A percentile compares a stretch with the other conserved stretches of the same genome.
These are phyloP conservation scores for Metellina segmentata DNA, from an alignment of 2,888 invertebrate genomes.

Conservation along the genomic window DNA sequence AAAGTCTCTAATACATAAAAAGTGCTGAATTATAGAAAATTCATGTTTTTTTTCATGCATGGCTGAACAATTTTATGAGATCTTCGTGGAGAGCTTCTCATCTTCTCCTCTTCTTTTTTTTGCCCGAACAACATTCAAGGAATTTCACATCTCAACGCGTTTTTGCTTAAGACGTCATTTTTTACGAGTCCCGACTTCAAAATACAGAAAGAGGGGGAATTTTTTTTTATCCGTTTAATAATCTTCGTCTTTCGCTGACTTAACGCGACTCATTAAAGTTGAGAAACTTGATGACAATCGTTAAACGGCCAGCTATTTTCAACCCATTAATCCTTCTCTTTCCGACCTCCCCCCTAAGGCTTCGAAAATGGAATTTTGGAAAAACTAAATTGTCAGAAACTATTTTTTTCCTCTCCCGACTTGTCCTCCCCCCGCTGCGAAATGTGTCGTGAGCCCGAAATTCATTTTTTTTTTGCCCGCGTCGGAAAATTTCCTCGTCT, in stretches of 20 bases:
- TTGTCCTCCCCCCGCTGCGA: constrained; percentile 19
- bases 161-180: constrained; percentile 18
- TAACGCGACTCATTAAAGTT: constrained; percentile 63
- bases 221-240: constrained; percentile 3
- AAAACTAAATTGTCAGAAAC: constrained; percentile 1
- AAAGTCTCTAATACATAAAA: not conserved
- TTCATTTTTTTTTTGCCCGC: constrained; percentile 10
- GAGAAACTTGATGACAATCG: constrained; percentile 63
- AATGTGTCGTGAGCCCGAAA: constrained; percentile 50
- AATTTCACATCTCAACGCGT: constrained; percentile 23
- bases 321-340: constrained; percentile 57
- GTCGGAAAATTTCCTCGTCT: constrained; percentile 17
- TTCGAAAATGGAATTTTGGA: not conserved
- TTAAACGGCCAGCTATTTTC: constrained; percentile 62
- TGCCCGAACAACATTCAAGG: not conserved
- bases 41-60: not conserved
- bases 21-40: not conserved
- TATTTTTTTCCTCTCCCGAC: not conserved
- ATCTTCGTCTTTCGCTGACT: constrained; percentile 24
- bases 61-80: too few relatives aligned
- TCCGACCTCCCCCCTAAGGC: not conserved
- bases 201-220: not conserved
- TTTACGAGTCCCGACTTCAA: not conserved
- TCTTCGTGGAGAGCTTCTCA: too few relatives aligned
- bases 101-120: not conserved